Percentiles rank a stretch among this genome's conserved stretches.
phyloP scores from a whole-genome alignment of 2,797 vertebrate species.

The Enteromius fasciolatus region DNA sequence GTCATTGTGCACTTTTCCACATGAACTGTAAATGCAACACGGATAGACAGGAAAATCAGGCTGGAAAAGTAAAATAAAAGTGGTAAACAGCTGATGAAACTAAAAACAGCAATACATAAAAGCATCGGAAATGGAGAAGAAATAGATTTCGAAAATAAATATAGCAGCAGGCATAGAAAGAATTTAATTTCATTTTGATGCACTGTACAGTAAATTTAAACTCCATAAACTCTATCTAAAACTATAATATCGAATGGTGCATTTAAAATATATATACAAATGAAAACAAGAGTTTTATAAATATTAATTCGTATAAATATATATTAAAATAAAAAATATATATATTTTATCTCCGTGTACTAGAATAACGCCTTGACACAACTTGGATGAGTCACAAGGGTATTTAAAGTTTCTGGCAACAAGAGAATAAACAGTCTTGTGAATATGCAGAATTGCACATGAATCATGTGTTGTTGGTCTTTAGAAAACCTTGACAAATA shows the following conservation, averaged over 20 bases:
- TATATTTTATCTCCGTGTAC: no score
- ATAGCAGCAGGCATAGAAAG: background rate
- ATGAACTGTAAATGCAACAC: background rate
- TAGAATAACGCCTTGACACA: background rate
- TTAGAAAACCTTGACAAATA: conserved; percentile 20
- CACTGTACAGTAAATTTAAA: background rate
- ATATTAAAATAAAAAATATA: no score
- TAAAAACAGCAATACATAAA: background rate
- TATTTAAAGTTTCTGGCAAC: conserved; percentile 8
- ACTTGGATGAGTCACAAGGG: conserved; percentile 4
- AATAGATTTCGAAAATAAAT: background rate
- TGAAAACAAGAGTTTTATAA: background rate
- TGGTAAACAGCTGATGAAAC: background rate
- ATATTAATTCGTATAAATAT: no score
- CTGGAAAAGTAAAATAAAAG: background rate
- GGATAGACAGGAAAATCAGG: background rate
- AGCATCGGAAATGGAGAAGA: background rate
- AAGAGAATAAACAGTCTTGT: conserved; percentile 17
- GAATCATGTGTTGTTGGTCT: background rate
- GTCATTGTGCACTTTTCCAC: background rate
- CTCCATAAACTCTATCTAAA: background rate
- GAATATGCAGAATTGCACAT: background rate
- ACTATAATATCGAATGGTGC: background rate
- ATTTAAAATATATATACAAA: background rate
- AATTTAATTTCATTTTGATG: background rate